A percentile compares a stretch with the other conserved stretches of the same genome.
phyloP scores from a whole-genome alignment of 64 coral and sea anemone species.

The Stichodactyla mertensii region DNA sequence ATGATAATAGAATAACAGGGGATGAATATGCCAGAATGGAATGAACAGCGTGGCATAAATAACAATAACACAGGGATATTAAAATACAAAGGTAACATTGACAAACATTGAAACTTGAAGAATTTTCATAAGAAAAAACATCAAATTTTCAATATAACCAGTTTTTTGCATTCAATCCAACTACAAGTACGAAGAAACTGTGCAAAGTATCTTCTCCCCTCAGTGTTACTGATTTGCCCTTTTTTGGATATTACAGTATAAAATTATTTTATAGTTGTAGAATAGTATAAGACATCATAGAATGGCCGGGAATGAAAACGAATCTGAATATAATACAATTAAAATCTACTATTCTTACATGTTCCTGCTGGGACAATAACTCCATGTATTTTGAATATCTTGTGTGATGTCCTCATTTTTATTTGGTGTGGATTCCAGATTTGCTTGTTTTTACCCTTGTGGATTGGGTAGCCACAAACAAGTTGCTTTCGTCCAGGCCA shows the following conservation, averaged over 20 bases:
- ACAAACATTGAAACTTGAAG: too few species aligned
- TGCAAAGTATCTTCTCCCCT: conserved; percentile 8
- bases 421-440: conserved; percentile 33
- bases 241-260: conserved; percentile 24
- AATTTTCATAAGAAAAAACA: too few species aligned
- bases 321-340: conserved; percentile 8
- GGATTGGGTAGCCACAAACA: conserved; percentile 35
- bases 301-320: conserved; percentile 4
- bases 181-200: conserved; percentile 10
- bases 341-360: conserved; percentile 10
- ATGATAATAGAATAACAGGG: conserved; percentile 24
- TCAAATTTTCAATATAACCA: too few species aligned
- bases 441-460: conserved; percentile 36
- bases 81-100: too few species aligned
- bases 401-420: conserved; percentile 21
- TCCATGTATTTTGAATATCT: conserved; percentile 18
- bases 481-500: conserved; percentile 30
- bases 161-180: conserved; percentile 20
- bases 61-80: too few species aligned
- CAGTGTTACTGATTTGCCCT: conserved; percentile 24
- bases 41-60: not conserved
- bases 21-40: conserved; percentile 14
- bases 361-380: conserved; percentile 37
- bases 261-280: conserved; percentile 22
- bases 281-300: not conserved